Percentiles rank a stretch among this genome's conserved stretches.
Conservation (phyloP, 2,888 invertebrate genomes). For the Diarsia dahlii region DNA sequence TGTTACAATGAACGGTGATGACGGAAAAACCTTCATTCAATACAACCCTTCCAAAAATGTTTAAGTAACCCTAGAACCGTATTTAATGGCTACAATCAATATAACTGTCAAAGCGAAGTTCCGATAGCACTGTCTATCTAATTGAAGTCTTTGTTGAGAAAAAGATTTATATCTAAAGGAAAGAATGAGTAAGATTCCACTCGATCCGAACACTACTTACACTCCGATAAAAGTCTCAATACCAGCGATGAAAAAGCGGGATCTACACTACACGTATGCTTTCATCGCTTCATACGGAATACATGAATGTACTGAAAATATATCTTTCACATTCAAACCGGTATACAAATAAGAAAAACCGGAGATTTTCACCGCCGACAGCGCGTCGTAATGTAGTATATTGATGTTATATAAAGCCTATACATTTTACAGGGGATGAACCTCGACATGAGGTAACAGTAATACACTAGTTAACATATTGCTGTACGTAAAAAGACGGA, state of each 20-base stretch:
- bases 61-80: slow-evolving; percentile 13
- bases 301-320: slow-evolving; percentile 39
- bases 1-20: background rate
- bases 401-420: slow-evolving; percentile 42
- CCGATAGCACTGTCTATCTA: slow-evolving; percentile 32
- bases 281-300: slow-evolving; percentile 19
- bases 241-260: slow-evolving; percentile 27
- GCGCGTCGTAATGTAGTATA: slow-evolving; percentile 28
- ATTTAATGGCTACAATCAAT: slow-evolving; percentile 33
- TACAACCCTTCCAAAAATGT: slow-evolving; percentile 7
- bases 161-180: slow-evolving; percentile 24
- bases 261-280: slow-evolving; percentile 20
- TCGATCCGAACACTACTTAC: slow-evolving; percentile 9
- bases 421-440: slow-evolving; percentile 41
- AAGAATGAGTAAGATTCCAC: background rate
- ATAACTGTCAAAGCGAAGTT: slow-evolving; percentile 30
- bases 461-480: slow-evolving; percentile 47
- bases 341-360: slow-evolving; percentile 40
- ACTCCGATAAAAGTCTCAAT: slow-evolving; percentile 29
- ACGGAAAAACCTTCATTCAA: slow-evolving; percentile 6
- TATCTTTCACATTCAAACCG: slow-evolving; percentile 38
- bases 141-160: slow-evolving; percentile 39
- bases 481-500: slow-evolving; percentile 53
- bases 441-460: slow-evolving; percentile 11
- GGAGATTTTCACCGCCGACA: slow-evolving; percentile 36